These are phyloP conservation scores for Laterallus jamaicensis DNA, from an alignment of 2,113 vertebrate genomes.

Conservation along the genomic window DNA sequence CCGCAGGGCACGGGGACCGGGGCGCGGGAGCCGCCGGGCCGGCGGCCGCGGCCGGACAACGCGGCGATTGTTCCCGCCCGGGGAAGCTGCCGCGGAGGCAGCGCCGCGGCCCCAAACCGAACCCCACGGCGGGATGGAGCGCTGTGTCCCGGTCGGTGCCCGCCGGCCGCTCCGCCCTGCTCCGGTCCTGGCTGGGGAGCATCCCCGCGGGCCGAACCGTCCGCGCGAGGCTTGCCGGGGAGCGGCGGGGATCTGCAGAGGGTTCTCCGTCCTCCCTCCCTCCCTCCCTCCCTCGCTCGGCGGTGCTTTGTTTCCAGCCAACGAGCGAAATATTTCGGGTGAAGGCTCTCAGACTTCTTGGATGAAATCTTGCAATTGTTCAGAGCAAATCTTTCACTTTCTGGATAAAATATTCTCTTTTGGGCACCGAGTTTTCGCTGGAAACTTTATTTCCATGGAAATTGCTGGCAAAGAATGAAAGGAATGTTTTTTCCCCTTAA, in stretches of 20 bases:
- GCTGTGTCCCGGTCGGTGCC: background rate
- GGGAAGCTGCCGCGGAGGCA: background rate
- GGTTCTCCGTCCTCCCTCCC: background rate
- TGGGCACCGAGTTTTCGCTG: slow-evolving; percentile 15
- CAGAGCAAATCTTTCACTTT: slow-evolving; percentile 38
- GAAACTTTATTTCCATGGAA: slow-evolving; percentile 63
- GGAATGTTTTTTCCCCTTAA: background rate
- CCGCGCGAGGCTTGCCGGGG: background rate
- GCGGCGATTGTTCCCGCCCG: background rate
- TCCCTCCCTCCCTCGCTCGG: background rate
- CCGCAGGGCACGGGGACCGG: background rate
- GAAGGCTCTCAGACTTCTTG: slow-evolving; percentile 9
- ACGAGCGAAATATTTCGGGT: background rate
- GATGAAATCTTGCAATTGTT: slow-evolving; percentile 47
- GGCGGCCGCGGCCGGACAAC: background rate
- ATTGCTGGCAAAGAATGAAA: slow-evolving; percentile 65
- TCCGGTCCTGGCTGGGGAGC: background rate
- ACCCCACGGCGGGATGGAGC: background rate
- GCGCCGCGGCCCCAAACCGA: background rate
- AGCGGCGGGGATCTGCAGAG: too few species aligned
- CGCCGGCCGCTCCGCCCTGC: background rate
- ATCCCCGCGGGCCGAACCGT: background rate
- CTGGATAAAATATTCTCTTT: slow-evolving; percentile 13
- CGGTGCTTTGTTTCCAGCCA: background rate
- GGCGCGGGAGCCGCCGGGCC: background rate